A percentile compares a stretch with the other conserved stretches of the same genome.
Evolutionary conservation across 1,140 invertebrate species (phyloP).

Genomic region (Fopius arisanus): DNA sequence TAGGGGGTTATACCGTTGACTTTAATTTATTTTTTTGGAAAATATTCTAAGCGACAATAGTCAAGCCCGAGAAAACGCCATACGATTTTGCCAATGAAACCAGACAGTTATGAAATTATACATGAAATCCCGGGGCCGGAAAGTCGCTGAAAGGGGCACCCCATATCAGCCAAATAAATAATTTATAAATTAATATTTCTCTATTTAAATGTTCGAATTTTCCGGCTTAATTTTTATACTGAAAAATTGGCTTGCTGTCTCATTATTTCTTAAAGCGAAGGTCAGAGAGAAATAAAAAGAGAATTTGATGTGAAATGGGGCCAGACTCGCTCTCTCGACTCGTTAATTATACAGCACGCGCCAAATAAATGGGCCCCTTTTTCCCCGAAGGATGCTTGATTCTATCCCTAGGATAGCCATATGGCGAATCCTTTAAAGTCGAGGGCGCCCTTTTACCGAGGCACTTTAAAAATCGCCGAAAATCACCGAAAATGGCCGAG

Average conservation of each 20-base stretch:
- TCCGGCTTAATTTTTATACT: background rate
- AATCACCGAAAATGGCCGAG: background rate
- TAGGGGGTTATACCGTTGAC: background rate
- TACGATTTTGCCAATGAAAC: background rate
- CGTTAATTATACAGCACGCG: conserved; percentile 58
- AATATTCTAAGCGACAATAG: background rate
- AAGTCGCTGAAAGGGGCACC: background rate
- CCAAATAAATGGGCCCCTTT: conserved; percentile 49
- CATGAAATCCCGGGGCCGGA: background rate
- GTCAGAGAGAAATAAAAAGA: conserved; percentile 28
- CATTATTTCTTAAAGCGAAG: conserved; percentile 20
- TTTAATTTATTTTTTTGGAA: background rate
- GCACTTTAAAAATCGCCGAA: conserved; percentile 8
- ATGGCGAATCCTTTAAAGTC: conserved; percentile 56
- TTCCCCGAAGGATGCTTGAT: conserved; percentile 26
- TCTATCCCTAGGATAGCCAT: conserved; percentile 41
- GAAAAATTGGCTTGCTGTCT: background rate
- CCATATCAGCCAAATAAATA: no score
- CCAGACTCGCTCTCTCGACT: conserved; percentile 27
- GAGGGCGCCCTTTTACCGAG: background rate
- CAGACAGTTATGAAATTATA: background rate
- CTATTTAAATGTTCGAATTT: background rate
- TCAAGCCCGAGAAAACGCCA: background rate
- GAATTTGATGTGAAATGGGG: conserved; percentile 14
- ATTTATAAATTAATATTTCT: background rate